These are phyloP conservation scores for Drosophila nr. perissopoda DNA, from an alignment of 2,888 invertebrate species.

Conservation along the genomic window DNA sequence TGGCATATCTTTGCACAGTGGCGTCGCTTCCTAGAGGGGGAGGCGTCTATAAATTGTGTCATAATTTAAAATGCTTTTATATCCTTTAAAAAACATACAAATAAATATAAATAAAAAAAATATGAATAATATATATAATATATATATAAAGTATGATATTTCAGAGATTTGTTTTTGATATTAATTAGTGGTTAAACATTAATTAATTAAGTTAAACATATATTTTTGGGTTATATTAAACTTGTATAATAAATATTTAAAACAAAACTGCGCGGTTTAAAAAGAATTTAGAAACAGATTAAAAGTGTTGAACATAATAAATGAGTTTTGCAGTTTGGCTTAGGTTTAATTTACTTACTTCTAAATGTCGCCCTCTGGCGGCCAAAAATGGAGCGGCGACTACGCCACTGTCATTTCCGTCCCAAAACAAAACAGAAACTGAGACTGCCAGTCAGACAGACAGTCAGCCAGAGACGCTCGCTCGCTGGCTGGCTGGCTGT, in stretches of 20 bases:
- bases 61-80: background rate
- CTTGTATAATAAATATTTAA: background rate
- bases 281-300: background rate
- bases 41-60: background rate
- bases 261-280: background rate
- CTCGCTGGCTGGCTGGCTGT: constrained; percentile 19
- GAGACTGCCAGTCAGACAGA: constrained; percentile 57
- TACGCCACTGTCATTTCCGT: constrained; percentile 71
- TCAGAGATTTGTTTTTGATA: background rate
- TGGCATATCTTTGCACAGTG: constrained; percentile 75
- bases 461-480: constrained; percentile 52
- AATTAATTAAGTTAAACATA: background rate
- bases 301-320: background rate
- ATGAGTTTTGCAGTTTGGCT: background rate
- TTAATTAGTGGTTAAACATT: background rate
- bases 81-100: background rate
- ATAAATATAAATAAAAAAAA: background rate
- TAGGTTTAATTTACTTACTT: background rate
- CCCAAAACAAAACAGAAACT: constrained; percentile 76
- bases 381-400: constrained; percentile 38
- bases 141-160: background rate
- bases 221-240: background rate
- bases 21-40: constrained; percentile 26
- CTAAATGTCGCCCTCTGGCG: background rate
- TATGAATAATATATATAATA: background rate